Evolutionary conservation across 2,113 vertebrate species (phyloP), one percentile per base, ranked within the genome.

Genomic region (Calypte anna): DNA sequence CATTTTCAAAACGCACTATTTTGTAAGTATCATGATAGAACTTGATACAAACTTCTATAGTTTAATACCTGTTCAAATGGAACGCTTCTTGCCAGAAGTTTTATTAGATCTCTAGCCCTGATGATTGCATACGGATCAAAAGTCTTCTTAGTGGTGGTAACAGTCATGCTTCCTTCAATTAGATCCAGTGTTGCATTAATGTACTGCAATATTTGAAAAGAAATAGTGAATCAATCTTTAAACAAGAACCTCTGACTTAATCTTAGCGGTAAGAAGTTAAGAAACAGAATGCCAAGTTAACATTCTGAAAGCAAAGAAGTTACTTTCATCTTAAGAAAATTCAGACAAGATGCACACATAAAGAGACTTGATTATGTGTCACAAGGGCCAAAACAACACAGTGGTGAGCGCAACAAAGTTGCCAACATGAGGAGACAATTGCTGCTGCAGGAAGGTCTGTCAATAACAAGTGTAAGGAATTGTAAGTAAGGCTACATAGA

Each of bases 161-260:
- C 99, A 5, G 98, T 99, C 97, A 99, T 98, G 91, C 99, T 99
- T 88, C 99, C 99, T 94, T 99, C 99, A 31, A 99, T 99, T 84
- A 99, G 96, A 94, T 99, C 99, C 95, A 99, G 96, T 0, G 96
- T 97, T 62, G 98, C 98, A 25, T 98, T 99, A 69, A 99, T 86
- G 87, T 98, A 97, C 99, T 99, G 93, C 30, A 94, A 33, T n/a
- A 62, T 81, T 88, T 80, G 72, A 86, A 96, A 55, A 64, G 27
- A 81, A 84, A 94, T 0, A 33, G 31, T 1, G 2, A 66, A 30
- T 55, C 50, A 53, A 1, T 15, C 18, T 76, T 48, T 66, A 57
- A 77, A 30, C n/a, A 46, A 28, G 8, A 82, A n/a, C 12, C 64
- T 51, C 36, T 53, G 10, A 55, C 28, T 17, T 67, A 18, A 70